phyloP scores from a whole-genome alignment of 2,888 invertebrate species.

The Drosophila antonietae region DNA sequence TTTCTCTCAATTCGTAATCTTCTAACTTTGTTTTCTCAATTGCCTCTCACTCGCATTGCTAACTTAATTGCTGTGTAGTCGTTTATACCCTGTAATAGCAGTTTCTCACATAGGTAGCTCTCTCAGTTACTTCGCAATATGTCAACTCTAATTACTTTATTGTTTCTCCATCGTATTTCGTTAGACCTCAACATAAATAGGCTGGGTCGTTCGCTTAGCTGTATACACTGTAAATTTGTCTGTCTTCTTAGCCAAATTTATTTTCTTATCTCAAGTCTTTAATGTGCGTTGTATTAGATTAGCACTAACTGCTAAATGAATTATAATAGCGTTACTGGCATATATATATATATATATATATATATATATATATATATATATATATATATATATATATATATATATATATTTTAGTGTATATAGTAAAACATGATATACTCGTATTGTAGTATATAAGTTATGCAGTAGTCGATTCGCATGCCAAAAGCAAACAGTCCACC shows the following conservation, averaged over 20 bases:
- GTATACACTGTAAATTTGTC: not conserved
- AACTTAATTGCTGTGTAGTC: not conserved
- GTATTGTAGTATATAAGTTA: not conserved
- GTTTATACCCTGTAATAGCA: not conserved
- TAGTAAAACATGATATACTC: not conserved
- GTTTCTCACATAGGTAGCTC: too few species aligned
- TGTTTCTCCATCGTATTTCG: not conserved
- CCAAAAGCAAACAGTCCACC: conserved; percentile 18
- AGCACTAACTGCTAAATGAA: not conserved
- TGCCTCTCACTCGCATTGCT: not conserved
- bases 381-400: not conserved
- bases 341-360: not conserved
- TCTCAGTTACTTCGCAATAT: not conserved
- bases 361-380: too few species aligned
- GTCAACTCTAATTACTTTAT: not conserved
- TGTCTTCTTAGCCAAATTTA: not conserved
- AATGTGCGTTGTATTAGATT: not conserved
- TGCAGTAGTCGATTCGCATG: not conserved
- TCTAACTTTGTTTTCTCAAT: not conserved
- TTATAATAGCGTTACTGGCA: not conserved
- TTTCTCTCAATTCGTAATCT: not conserved
- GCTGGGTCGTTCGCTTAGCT: not conserved
- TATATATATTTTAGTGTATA: too few species aligned
- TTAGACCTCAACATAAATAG: not conserved
- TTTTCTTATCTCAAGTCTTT: not conserved